Base-by-base conservation (phyloP, 2,113 vertebrate genomes). In the Rhineura floridana region DNA sequence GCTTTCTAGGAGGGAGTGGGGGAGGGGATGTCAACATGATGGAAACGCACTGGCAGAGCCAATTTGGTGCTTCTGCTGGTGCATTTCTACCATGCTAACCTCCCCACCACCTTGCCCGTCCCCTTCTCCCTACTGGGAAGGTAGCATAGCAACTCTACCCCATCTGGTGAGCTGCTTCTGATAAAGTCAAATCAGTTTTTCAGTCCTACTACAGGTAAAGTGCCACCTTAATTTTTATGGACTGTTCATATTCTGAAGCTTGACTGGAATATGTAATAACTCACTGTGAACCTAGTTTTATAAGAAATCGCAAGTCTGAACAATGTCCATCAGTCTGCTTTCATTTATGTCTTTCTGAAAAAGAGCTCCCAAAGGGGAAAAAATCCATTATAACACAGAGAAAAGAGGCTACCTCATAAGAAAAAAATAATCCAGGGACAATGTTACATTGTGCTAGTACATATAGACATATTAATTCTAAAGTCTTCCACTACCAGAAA, bases 161-260 rank as follows among this genome's bases (percentile, higher is more conserved):
- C n/a, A n/a, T n/a, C n/a, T n/a, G n/a, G n/a, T n/a, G n/a, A n/a
- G n/a, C n/a, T n/a, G n/a, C n/a, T n/a, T n/a, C n/a, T n/a, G n/a
- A n/a, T n/a, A n/a, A n/a, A 89, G 91, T 76, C 85, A 94, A 89
- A 83, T 25, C 89, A 89, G 93, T 96, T n/a, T 17, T 44, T 44
- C 44, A n/a, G 23, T 39, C 55, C 23, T 63, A 6, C n/a, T 15
- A 12, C 36, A 72, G 39, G 17, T 25, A 8, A 39, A 23, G 39
- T 44, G n/a, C 1, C 4, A 30, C n/a, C 46, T 48, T 77, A 30
- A 7, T 69, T 25, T 19, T 52, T 83, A 67, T 48, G 44, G 44
- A 63, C 42, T 69, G 3, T n/a, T 46, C 15, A 48, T 83, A 72
- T 36, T 72, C 52, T 28, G 8, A 21, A 55, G 33, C 48, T 65